phyloP scores from a whole-genome alignment of 2,888 invertebrate genomes.

The Harmothoe impar region DNA sequence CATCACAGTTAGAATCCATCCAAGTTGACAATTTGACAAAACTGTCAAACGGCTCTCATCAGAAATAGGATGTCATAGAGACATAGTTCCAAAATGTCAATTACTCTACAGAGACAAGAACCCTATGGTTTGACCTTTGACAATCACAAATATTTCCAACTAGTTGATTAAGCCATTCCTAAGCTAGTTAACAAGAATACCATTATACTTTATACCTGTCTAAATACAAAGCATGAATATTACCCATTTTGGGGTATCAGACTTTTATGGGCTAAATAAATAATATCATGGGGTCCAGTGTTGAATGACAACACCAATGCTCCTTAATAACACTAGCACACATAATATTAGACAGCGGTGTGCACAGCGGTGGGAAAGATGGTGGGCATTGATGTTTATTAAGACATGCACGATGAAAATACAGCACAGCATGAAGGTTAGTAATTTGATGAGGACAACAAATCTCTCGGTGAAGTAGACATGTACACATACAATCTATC shows the following conservation, averaged over 20 bases:
- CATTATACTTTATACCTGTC: too few species aligned
- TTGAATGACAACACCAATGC: background rate
- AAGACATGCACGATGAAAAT: background rate
- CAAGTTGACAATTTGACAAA: constrained; percentile 18
- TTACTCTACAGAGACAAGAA: background rate
- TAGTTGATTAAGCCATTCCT: too few species aligned
- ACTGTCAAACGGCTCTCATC: background rate
- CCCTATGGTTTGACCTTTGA: background rate
- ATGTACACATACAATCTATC: background rate
- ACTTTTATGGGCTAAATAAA: too few species aligned
- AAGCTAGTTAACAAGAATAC: too few species aligned
- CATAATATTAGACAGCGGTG: background rate
- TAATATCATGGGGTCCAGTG: too few species aligned
- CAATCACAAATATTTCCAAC: too few species aligned
- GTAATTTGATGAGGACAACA: background rate
- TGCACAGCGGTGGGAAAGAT: background rate
- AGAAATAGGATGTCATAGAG: background rate
- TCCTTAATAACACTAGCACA: background rate
- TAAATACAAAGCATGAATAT: too few species aligned
- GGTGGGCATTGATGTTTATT: too few species aligned
- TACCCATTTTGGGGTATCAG: too few species aligned
- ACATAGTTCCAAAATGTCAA: background rate
- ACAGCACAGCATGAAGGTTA: background rate
- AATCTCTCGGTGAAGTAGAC: constrained; percentile 8
- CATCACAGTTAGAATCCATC: constrained; percentile 19